Percentiles rank a stretch among this genome's conserved stretches.
Conservation (phyloP, 2,113 vertebrate genomes). For the Anas platyrhynchos region DNA sequence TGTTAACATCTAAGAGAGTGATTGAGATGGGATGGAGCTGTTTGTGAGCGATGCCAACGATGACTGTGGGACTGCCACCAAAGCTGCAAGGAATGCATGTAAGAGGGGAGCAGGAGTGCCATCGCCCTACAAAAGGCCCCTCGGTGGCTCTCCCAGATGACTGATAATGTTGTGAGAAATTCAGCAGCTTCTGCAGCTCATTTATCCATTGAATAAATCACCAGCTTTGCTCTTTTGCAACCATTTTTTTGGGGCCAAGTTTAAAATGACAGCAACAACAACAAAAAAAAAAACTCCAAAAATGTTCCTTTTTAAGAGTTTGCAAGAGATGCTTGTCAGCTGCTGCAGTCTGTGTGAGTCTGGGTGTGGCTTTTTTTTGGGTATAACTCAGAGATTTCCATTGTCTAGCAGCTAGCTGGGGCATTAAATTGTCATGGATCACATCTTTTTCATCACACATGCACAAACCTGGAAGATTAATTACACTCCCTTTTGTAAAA, state of each 20-base stretch:
- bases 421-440: constrained; percentile 40
- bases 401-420: constrained; percentile 44
- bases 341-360: constrained; percentile 24
- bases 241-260: not conserved
- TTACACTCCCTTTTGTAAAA: constrained; percentile 46
- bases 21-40: constrained; percentile 39
- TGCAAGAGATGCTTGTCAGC: constrained; percentile 52
- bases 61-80: not conserved
- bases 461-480: constrained; percentile 57
- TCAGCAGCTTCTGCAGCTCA: constrained; percentile 25
- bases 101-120: not conserved
- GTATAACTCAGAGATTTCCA: constrained; percentile 48
- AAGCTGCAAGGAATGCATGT: not conserved
- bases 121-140: not conserved
- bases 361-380: constrained; percentile 39
- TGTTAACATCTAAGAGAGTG: constrained; percentile 59
- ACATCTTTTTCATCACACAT: constrained; percentile 41
- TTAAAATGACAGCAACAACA: not conserved
- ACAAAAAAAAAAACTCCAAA: not conserved
- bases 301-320: not conserved
- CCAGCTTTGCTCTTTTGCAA: not conserved
- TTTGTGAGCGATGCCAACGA: not conserved
- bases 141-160: not conserved
- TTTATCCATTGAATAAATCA: not conserved
- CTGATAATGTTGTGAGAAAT: constrained; percentile 45